Evolutionary conservation across 2,113 vertebrate genomes (phyloP), one percentile per base, ranked within the genome.

Genomic region (Trichomycterus rosablanca): DNA sequence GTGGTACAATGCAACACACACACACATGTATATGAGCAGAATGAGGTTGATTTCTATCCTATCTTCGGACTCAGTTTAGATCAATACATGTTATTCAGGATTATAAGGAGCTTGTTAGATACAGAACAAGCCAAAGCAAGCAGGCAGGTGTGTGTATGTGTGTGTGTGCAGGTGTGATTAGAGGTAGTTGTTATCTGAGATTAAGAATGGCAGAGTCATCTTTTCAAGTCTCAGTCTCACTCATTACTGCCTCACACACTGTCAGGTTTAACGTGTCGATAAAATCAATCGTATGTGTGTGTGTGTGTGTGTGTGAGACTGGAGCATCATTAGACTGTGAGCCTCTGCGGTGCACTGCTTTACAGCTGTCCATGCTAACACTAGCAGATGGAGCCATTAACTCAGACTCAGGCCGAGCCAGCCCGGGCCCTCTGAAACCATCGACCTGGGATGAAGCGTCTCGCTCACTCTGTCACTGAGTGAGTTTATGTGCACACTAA

Each of bases 371-470:
- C 45, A 63, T 68, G 28, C 42, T 66, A 43, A 45, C 59, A 8
- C 51, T 45, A 73, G 62, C 71, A 73, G 71, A 73, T 73, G 71
- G 71, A 69, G 20, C 42, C 45, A 73, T 69, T 66, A 69, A 62
- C 49, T 39, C 23, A 39, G 44, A 50, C 14, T 46, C 19, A 54
- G 55, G 56, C 44, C 59, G 51, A 61, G 59, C 60, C 40, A 68
- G 66, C 40, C 6, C 5, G 5, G 32, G 15, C 34, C 7, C 40
- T 28, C 7, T 20, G 18, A 62, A 18, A 30, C 14, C 23, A 2
- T 28, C 8, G 46, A 59, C 40, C 32, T 48, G 57, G 32, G 55
- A 35, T 26, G 16, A 10, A 26, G 35, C 49, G 56, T 2, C 9
- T 15, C 20, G 11, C 40, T 59, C 35, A 51, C 37, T 40, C 1